phyloP scores from a whole-genome alignment of 2,888 invertebrate genomes.

The Barypeithes pellucidus region DNA sequence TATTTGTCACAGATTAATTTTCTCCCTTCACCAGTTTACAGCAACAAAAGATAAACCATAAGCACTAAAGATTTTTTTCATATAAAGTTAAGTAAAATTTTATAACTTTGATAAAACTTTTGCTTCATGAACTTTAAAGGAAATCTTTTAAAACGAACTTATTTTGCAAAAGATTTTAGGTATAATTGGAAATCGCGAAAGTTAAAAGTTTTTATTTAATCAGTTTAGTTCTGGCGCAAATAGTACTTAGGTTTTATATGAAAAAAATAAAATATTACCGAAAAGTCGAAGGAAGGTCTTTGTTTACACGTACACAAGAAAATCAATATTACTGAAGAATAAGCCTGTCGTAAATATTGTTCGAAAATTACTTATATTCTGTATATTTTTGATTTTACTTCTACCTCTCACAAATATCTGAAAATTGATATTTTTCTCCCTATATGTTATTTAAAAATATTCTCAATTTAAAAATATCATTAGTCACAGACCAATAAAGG shows the following conservation, averaged over 20 bases:
- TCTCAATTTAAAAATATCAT: no score
- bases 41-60: background rate
- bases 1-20: background rate
- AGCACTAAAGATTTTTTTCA: background rate
- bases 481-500: background rate
- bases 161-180: background rate
- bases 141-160: background rate
- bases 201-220: background rate
- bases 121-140: background rate
- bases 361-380: no score
- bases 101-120: constrained; percentile 1
- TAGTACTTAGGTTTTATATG: background rate
- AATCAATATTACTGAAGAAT: no score
- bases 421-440: no score
- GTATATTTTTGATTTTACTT: no score
- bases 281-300: no score
- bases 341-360: no score
- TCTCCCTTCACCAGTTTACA: background rate
- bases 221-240: background rate
- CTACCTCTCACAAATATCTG: no score
- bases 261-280: no score
- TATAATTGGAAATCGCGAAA: background rate
- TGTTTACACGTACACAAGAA: no score
- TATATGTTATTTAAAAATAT: no score
- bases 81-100: background rate